phyloP scores from a whole-genome alignment of 1,140 invertebrate species.

The Caenorhabditis elegans region WBcel235 BX284603.4:8466001-8466500 shows the following conservation, averaged over 20 bases:
- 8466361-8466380: no score
- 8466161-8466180: neutral
- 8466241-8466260: neutral
- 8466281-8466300: neutral
- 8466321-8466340: no score
- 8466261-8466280: neutral
- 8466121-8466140: constrained; percentile 33
- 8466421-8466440: no score
- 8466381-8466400: no score
- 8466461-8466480: no score
- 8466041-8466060: constrained; percentile 19
- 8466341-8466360: no score
- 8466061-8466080: neutral
- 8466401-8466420: no score
- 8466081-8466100: constrained; percentile 7
- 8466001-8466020: constrained; percentile 33
- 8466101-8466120: constrained; percentile 32
- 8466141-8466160: constrained; percentile 6
- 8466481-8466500: no score
- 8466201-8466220: constrained; percentile 13
- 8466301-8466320: no score
- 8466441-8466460: no score
- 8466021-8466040: constrained; percentile 32
- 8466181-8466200: constrained; percentile 2
- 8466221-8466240: constrained; percentile 27